Conservation (phyloP, 35 echinoderm and acorn worm species). For the Apostichopus japonicus region DNA sequence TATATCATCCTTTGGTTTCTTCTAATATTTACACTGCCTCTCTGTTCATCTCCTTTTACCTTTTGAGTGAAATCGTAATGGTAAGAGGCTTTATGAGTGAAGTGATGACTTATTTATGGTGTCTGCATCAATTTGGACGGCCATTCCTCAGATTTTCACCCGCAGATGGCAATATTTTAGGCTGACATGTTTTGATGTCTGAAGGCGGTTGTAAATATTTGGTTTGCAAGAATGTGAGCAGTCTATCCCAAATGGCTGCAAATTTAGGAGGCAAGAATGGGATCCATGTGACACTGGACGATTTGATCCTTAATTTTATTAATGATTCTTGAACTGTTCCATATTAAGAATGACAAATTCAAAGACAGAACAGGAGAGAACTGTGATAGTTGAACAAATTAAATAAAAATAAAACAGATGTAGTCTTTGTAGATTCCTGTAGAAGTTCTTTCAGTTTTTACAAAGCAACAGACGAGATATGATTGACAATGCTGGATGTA, state of each 20-base stretch:
- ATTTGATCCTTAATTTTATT: neutral
- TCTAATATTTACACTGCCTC: too few species aligned
- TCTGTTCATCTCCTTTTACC: neutral
- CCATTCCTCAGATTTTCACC: neutral
- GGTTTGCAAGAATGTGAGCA: slow-evolving; percentile 22
- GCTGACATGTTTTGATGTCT: neutral
- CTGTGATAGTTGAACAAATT: too few species aligned
- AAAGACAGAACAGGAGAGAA: too few species aligned
- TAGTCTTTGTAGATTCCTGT: too few species aligned
- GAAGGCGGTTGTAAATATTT: slow-evolving; percentile 34
- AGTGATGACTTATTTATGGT: slow-evolving; percentile 46
- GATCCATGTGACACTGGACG: neutral
- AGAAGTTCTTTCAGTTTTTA: too few species aligned
- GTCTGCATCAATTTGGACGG: slow-evolving; percentile 14
- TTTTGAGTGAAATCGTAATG: neutral
- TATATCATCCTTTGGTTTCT: too few species aligned
- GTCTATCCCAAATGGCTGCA: neutral
- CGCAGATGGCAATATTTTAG: neutral
- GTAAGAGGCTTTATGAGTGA: neutral
- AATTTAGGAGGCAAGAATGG: neutral
- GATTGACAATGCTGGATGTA: too few species aligned
- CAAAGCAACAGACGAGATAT: too few species aligned
- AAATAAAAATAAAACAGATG: too few species aligned
- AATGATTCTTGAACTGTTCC: neutral
- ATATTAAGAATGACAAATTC: neutral